Evolutionary conservation across 2,888 invertebrate genomes (phyloP).

Genomic region (Limnephilus rhombicus): DNA sequence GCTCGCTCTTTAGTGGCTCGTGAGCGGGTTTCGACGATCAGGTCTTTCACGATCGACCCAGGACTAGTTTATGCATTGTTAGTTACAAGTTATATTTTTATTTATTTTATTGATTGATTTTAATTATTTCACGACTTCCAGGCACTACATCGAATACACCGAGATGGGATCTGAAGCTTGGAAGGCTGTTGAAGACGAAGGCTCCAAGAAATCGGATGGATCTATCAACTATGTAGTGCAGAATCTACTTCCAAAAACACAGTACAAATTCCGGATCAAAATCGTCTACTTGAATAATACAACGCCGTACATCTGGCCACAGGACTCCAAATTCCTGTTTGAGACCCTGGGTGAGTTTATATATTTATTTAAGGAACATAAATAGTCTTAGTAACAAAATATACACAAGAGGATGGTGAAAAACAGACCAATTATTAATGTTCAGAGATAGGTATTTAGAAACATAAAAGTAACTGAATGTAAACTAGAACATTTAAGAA

Average conservation of each 20-base stretch:
- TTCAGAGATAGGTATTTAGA: too few relatives aligned
- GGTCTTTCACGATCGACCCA: too few relatives aligned
- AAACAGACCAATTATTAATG: too few relatives aligned
- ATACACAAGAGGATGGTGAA: too few relatives aligned
- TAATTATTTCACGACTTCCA: constrained; percentile 67
- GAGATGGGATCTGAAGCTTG: constrained; percentile 74
- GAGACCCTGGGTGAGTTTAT: constrained; percentile 83
- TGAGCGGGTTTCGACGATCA: too few relatives aligned
- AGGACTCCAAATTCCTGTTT: constrained; percentile 83
- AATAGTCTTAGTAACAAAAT: not conserved
- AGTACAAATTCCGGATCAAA: constrained; percentile 86
- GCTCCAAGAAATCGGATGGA: constrained; percentile 59
- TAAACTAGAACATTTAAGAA: too few relatives aligned
- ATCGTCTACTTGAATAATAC: constrained; percentile 80
- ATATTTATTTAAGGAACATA: too few relatives aligned
- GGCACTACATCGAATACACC: constrained; percentile 76
- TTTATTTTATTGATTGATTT: not conserved
- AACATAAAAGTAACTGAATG: too few relatives aligned
- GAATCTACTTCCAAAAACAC: constrained; percentile 84
- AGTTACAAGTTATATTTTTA: not conserved
- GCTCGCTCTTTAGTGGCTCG: too few relatives aligned
- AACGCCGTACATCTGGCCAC: constrained; percentile 84
- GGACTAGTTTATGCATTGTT: too few relatives aligned
- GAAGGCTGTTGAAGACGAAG: constrained; percentile 69
- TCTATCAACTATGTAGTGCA: constrained; percentile 69